Conservation (phyloP, 2,113 vertebrate genomes). For the Spheniscus mendiculus region DNA sequence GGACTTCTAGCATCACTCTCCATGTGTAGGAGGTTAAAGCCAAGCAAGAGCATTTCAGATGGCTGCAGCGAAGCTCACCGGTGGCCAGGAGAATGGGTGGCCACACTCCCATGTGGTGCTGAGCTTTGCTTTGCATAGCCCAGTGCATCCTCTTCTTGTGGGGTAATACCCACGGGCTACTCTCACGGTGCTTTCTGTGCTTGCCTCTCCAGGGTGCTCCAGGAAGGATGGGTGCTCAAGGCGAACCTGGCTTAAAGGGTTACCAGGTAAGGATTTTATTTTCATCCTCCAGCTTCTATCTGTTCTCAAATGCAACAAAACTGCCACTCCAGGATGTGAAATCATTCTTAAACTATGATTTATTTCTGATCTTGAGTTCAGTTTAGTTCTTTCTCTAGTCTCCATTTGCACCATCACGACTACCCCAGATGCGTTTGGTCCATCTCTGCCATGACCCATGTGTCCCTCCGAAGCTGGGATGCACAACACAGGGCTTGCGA, state of each 20-base stretch:
- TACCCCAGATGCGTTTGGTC: neutral
- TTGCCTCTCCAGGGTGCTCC: slow-evolving; percentile 84
- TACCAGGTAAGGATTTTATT: slow-evolving; percentile 82
- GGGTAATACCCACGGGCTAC: neutral
- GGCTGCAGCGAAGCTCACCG: neutral
- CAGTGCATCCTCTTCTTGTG: neutral
- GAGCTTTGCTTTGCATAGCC: neutral
- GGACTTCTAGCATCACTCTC: neutral
- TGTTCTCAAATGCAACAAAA: neutral
- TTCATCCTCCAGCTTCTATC: neutral
- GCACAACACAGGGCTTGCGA: neutral
- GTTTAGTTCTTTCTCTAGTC: neutral
- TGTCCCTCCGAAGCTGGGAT: neutral
- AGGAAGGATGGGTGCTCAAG: slow-evolving; percentile 92
- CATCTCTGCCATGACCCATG: neutral
- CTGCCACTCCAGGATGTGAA: neutral
- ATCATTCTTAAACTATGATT: neutral
- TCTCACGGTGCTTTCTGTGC: neutral
- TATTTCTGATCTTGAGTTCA: neutral
- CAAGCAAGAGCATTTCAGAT: neutral
- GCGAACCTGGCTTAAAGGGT: slow-evolving; percentile 90
- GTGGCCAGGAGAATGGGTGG: neutral
- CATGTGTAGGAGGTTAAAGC: neutral
- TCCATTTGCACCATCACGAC: neutral
- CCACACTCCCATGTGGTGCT: fast-evolving